Base-by-base conservation (phyloP, 1,140 invertebrate species). In the Drepana arcuata region DNA sequence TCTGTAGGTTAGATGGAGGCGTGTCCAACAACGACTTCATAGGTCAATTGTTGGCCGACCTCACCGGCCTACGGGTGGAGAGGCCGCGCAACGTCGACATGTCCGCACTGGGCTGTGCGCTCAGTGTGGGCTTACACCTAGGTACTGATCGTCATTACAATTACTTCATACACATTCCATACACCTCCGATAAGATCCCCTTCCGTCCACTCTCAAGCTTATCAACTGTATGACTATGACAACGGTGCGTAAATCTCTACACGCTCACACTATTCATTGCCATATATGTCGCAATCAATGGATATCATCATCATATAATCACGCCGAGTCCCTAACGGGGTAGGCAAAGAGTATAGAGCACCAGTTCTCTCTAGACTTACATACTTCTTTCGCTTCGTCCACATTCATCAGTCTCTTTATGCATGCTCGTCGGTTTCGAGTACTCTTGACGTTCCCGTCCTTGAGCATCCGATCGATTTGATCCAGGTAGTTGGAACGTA, bases 1-100 rank as follows among this genome's bases (percentile, higher is more conserved):
- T n/a, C n/a, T n/a, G n/a, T n/a, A 97, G 95, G 52, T 87, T 95
- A 24, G 94, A 97, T 75, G 96, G 96, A n/a, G 96, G 96, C 14
- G 95, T 99, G 10, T 92, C 94, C 0, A 88, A 89, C 38, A 97
- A 97, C 77, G 90, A 97, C 73, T 98, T 97, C 65, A 83, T 98
- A 1, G 88, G 93, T 49, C 95, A 98, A 79, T 78, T 95, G 14
- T 85, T 98, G 30, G 89, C 95, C 2, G 92, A 97, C 81, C 78
- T 96, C 15, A 92, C 90, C 2, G 87, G 88, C 1, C 62, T 93
- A 23, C 61, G 78, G 7, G 90, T 97, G 7, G 91, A 96, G 60
- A 83, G 95, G 30, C 80, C 89, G 0, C 56, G 60, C 0, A 86
- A 84, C 33, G 77, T 85, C 0, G 93, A 95, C 80, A 91, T 92